A percentile compares a stretch with the other conserved stretches of the same genome.
Evolutionary conservation across 2,113 vertebrate genomes (phyloP).

Genomic region (Leptodactylus fuscus): DNA sequence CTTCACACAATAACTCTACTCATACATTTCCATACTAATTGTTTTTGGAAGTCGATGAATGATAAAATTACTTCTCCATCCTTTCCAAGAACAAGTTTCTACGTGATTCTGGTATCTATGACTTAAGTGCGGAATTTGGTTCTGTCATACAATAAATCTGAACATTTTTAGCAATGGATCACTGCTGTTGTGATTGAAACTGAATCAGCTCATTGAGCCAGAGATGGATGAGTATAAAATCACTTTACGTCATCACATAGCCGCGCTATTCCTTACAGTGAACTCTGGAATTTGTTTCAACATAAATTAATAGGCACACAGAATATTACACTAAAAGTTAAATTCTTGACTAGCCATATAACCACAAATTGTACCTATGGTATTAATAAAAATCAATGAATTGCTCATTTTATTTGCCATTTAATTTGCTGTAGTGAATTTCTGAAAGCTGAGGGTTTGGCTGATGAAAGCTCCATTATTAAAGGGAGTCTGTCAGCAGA

Average conservation of each 20-base stretch:
- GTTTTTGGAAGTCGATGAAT: neutral
- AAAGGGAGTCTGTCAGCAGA: too few relatives aligned
- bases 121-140: constrained; percentile 43
- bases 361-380: neutral
- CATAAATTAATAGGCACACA: constrained; percentile 20
- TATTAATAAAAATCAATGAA: neutral
- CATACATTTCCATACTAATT: neutral
- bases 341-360: neutral
- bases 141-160: constrained; percentile 38
- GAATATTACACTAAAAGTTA: neutral
- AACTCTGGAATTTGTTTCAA: constrained; percentile 34
- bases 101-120: constrained; percentile 31
- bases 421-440: too few relatives aligned
- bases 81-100: constrained; percentile 27
- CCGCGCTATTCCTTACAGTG: neutral
- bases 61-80: neutral
- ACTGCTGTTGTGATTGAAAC: constrained; percentile 49
- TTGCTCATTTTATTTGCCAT: too few relatives aligned
- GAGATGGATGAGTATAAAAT: constrained; percentile 55
- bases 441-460: too few relatives aligned
- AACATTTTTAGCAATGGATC: constrained; percentile 57
- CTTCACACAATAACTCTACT: neutral
- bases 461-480: neutral
- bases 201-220: constrained; percentile 45
- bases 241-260: constrained; percentile 54